Conservation (phyloP, 2,888 invertebrate species). For the Drosophila hamatofila region DNA sequence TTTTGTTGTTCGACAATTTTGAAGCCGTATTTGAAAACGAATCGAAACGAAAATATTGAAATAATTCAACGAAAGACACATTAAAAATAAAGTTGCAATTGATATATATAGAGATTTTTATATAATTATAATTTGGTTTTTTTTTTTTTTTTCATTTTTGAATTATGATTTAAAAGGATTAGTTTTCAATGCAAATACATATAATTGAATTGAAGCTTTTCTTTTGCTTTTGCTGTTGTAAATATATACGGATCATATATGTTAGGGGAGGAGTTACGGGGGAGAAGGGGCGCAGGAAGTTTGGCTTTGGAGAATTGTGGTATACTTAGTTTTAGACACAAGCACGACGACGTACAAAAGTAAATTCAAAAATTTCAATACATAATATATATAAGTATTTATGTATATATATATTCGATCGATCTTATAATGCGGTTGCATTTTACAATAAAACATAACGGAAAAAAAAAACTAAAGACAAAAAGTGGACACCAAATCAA, state of each 20-base stretch:
- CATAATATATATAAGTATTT: conserved; percentile 61
- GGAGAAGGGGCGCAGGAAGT: conserved; percentile 10
- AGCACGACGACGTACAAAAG: conserved; percentile 76
- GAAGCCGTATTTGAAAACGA: conserved; percentile 36
- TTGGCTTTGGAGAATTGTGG: conserved; percentile 44
- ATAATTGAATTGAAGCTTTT: conserved; percentile 44
- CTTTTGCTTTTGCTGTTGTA: conserved; percentile 58
- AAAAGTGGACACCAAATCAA: conserved; percentile 27
- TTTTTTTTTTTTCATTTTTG: background rate
- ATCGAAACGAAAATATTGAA: conserved; percentile 11
- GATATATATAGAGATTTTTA: conserved; percentile 1
- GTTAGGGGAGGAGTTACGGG: conserved; percentile 1
- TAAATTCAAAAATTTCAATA: conserved; percentile 66
- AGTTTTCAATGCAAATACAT: conserved; percentile 52
- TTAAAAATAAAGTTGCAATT: conserved; percentile 40
- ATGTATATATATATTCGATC: conserved; percentile 63
- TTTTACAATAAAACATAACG: conserved; percentile 42
- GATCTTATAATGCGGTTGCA: conserved; percentile 67
- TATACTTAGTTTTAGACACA: conserved; percentile 76
- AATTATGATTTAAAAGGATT: conserved; percentile 6
- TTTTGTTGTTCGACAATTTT: conserved; percentile 21
- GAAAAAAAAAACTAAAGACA: background rate
- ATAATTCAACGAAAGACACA: conserved; percentile 25
- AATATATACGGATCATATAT: conserved; percentile 11
- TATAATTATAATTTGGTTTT: conserved; percentile 7